These are phyloP conservation scores for Margaritifera margaritifera DNA, from an alignment of 2,888 invertebrate genomes.

Conservation along the genomic window DNA sequence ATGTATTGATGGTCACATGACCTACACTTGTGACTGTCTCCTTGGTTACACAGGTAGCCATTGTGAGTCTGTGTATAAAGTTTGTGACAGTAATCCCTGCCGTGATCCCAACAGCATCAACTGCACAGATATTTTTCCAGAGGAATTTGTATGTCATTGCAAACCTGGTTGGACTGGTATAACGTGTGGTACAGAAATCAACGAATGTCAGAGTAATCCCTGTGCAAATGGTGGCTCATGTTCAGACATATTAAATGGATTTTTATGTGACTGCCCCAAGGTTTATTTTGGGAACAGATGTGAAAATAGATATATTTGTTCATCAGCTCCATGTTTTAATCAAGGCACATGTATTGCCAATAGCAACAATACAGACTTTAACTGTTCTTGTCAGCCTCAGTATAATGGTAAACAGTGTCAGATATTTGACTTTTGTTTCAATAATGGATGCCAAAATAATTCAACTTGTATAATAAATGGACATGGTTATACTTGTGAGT, in stretches of 20 bases:
- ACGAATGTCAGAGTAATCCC: conserved; percentile 50
- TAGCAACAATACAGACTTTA: conserved; percentile 42
- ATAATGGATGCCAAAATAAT: conserved; percentile 55
- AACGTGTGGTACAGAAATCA: conserved; percentile 44
- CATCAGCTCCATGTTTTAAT: conserved; percentile 62
- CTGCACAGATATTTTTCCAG: conserved; percentile 48
- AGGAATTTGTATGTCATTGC: conserved; percentile 56
- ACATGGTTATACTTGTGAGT: conserved; percentile 52
- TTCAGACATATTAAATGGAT: conserved; percentile 42
- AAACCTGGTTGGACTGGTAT: conserved; percentile 57
- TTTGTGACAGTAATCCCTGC: conserved; percentile 58
- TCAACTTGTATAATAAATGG: conserved; percentile 49
- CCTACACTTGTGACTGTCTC: conserved; percentile 51
- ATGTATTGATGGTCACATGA: conserved; percentile 55
- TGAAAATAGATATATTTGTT: conserved; percentile 50
- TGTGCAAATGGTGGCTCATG: conserved; percentile 51
- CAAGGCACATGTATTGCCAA: conserved; percentile 53
- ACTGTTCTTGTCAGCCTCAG: conserved; percentile 53
- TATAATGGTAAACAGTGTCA: conserved; percentile 61
- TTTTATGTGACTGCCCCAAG: conserved; percentile 43
- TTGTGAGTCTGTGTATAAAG: conserved; percentile 48
- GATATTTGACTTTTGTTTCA: conserved; percentile 53
- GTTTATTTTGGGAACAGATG: conserved; percentile 56
- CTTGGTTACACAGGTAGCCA: conserved; percentile 45
- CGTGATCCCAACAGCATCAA: conserved; percentile 36